These are phyloP conservation scores for Ephydatia muelleri DNA, from an alignment of 37 sponge, comb jelly and placozoan species.

Conservation along the genomic window DNA sequence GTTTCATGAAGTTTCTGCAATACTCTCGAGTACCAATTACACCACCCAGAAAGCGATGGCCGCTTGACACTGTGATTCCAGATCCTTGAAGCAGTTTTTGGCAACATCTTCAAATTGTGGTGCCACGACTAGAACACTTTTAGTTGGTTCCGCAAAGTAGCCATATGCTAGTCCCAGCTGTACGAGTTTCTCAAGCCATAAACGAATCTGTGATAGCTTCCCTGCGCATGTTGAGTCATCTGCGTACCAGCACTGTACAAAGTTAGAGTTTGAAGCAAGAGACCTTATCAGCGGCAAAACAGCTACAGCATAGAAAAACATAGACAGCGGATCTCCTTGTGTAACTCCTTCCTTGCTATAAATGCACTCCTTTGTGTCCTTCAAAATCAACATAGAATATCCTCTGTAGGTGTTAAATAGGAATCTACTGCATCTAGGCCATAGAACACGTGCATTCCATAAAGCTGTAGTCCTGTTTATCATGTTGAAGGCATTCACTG, in stretches of 20 bases:
- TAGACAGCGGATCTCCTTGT: too few species aligned
- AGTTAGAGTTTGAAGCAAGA: neutral
- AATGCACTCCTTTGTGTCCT: neutral
- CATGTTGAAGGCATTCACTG: constrained; percentile 19
- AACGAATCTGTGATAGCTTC: neutral
- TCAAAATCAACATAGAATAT: constrained; percentile 13
- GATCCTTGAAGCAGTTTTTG: neutral
- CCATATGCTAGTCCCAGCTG: neutral
- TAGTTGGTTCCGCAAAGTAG: constrained; percentile 5
- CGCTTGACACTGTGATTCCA: neutral
- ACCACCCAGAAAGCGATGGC: constrained; percentile 26
- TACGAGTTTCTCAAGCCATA: neutral
- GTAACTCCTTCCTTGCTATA: constrained; percentile 52
- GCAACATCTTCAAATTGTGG: neutral
- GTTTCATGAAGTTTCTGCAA: neutral
- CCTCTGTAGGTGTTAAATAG: constrained; percentile 41
- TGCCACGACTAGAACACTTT: neutral
- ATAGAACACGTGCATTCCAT: constrained; percentile 23
- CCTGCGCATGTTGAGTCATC: constrained; percentile 4
- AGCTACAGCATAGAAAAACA: too few species aligned
- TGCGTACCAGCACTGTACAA: neutral
- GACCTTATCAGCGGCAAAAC: constrained; percentile 20
- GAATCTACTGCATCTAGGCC: constrained; percentile 37
- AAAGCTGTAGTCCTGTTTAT: constrained; percentile 7
- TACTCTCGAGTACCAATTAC: constrained; percentile 3